Conservation (phyloP, 2,888 invertebrate species). For the Andrena trimmerana region DNA sequence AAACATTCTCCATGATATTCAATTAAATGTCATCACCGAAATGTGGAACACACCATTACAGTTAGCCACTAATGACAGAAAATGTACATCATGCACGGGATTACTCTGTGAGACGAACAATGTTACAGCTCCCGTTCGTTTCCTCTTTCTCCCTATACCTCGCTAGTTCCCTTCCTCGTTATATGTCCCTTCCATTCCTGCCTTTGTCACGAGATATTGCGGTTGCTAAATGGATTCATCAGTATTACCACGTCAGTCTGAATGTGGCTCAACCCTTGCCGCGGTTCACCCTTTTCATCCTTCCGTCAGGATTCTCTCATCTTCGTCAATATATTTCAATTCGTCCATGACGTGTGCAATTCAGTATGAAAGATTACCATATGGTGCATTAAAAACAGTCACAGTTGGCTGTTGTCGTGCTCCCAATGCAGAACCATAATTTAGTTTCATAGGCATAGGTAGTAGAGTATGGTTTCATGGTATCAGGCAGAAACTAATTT, state of each 20-base stretch:
- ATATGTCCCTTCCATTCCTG: slow-evolving; percentile 42
- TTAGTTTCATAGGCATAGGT: neutral
- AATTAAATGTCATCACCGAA: neutral
- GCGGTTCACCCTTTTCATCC: slow-evolving; percentile 71
- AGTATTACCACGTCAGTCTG: slow-evolving; percentile 81
- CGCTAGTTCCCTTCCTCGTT: slow-evolving; percentile 44
- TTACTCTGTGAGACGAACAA: slow-evolving; percentile 46
- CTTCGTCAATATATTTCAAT: slow-evolving; percentile 39
- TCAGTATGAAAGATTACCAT: neutral
- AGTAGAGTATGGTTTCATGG: too few relatives aligned
- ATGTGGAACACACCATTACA: slow-evolving; percentile 10
- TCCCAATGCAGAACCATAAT: neutral
- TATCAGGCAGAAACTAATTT: too few relatives aligned
- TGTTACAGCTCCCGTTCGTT: slow-evolving; percentile 30
- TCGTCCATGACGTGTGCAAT: neutral
- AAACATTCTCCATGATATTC: too few relatives aligned
- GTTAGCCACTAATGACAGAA: slow-evolving; percentile 50
- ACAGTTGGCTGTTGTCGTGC: neutral
- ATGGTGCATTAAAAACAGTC: neutral
- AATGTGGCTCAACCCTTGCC: slow-evolving; percentile 76
- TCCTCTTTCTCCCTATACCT: slow-evolving; percentile 21
- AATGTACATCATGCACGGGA: slow-evolving; percentile 52
- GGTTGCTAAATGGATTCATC: slow-evolving; percentile 82
- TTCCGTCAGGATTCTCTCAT: slow-evolving; percentile 44
- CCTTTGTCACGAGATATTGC: slow-evolving; percentile 71